These are phyloP conservation scores for Lithophane ornitopus DNA, from an alignment of 2,888 invertebrate species.

Conservation along the genomic window DNA sequence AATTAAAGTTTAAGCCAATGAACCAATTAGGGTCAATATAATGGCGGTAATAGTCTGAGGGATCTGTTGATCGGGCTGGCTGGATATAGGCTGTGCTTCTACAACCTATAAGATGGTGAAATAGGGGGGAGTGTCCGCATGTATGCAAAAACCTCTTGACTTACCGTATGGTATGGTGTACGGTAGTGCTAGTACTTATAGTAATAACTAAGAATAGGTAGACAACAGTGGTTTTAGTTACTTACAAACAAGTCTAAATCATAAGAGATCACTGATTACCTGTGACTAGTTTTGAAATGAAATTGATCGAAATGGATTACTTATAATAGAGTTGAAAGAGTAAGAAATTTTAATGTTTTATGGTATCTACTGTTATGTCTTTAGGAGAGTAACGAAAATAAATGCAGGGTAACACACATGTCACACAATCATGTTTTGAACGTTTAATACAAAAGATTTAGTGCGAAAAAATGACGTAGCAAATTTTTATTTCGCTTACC, in stretches of 20 bases:
- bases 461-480: not conserved
- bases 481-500: not conserved
- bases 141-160: conserved; percentile 8
- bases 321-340: too few species aligned
- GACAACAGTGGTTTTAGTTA: not conserved
- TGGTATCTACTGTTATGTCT: too few species aligned
- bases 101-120: not conserved
- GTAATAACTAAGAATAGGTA: conserved; percentile 10
- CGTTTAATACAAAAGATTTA: too few species aligned
- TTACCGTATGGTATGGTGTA: not conserved
- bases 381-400: too few species aligned
- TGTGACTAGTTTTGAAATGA: not conserved
- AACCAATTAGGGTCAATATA: conserved; percentile 52
- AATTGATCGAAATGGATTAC: not conserved
- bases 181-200: conserved; percentile 3
- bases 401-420: too few species aligned
- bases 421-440: too few species aligned
- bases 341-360: too few species aligned
- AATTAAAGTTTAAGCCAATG: conserved; percentile 54
- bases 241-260: not conserved
- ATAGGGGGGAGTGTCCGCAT: not conserved
- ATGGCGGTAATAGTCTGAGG: conserved; percentile 27
- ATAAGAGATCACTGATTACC: not conserved
- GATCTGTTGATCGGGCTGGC: not conserved
- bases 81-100: not conserved